Conservation (phyloP, 2,888 invertebrate species). For the Empis stercorea region DNA sequence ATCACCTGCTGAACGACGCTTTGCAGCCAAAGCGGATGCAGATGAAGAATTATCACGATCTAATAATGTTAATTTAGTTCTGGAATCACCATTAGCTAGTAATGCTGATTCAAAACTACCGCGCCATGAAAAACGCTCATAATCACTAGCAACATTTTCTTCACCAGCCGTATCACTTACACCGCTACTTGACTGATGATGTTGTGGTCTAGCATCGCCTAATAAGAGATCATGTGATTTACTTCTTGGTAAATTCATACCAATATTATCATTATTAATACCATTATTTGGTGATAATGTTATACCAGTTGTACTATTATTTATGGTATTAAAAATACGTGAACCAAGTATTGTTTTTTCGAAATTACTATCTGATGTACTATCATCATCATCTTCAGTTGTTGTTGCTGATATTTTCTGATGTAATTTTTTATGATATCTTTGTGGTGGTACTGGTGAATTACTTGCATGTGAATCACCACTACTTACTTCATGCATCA, state of each 20-base stretch:
- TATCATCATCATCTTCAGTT: constrained; percentile 36
- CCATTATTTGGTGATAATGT: neutral
- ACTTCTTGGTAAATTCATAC: constrained; percentile 54
- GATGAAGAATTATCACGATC: constrained; percentile 52
- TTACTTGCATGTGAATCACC: constrained; percentile 49
- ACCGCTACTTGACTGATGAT: constrained; percentile 39
- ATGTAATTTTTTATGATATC: constrained; percentile 44
- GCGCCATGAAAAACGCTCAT: constrained; percentile 83
- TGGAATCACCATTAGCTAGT: constrained; percentile 67
- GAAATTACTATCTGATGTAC: constrained; percentile 46
- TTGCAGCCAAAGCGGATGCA: constrained; percentile 56
- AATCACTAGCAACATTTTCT: constrained; percentile 68
- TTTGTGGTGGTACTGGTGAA: constrained; percentile 44
- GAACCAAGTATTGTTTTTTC: constrained; percentile 3
- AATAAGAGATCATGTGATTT: constrained; percentile 69
- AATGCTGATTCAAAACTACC: constrained; percentile 88
- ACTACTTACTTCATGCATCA: constrained; percentile 86
- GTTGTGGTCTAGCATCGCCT: constrained; percentile 41
- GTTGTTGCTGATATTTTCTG: constrained; percentile 42
- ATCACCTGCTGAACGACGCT: constrained; percentile 71
- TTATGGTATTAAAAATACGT: neutral
- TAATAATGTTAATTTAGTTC: constrained; percentile 57
- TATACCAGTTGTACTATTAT: too few species aligned
- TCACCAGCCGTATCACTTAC: constrained; percentile 42
- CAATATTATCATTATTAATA: constrained; percentile 22